These are phyloP conservation scores for Sandelia bainsii DNA, from an alignment of 2,797 vertebrate genomes.

Conservation along the genomic window DNA sequence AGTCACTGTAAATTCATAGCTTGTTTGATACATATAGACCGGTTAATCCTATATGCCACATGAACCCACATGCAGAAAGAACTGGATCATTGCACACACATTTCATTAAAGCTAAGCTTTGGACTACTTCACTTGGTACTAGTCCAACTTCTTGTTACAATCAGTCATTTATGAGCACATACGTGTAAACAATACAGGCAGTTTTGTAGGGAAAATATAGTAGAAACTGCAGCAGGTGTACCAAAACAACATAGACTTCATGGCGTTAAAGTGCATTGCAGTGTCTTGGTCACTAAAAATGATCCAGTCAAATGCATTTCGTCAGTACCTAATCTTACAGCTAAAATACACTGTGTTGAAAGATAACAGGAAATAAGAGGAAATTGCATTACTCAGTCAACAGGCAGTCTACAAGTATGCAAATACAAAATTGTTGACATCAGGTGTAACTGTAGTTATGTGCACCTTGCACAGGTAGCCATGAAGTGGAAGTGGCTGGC, in stretches of 20 bases:
- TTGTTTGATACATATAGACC: slow-evolving; percentile 8
- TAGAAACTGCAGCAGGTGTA: neutral
- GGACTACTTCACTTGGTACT: neutral
- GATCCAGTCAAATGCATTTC: neutral
- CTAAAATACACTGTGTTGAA: neutral
- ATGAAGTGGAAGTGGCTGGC: too few species aligned
- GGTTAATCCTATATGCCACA: neutral
- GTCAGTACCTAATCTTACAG: neutral
- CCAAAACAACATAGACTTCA: neutral
- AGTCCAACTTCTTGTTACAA: neutral
- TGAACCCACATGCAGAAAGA: neutral
- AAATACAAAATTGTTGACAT: neutral
- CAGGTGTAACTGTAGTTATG: neutral
- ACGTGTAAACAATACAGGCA: neutral
- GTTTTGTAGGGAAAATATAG: neutral
- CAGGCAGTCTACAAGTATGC: too few species aligned
- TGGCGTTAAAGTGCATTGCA: neutral
- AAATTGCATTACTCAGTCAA: neutral
- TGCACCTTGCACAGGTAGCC: too few species aligned
- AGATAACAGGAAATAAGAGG: neutral
- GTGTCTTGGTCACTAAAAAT: neutral
- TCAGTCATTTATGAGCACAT: neutral
- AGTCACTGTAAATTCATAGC: neutral
- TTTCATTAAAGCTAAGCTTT: neutral
- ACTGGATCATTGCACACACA: neutral